These are phyloP conservation scores for Ormyrus pomaceus DNA, from an alignment of 2,888 invertebrate species.

Conservation along the genomic window DNA sequence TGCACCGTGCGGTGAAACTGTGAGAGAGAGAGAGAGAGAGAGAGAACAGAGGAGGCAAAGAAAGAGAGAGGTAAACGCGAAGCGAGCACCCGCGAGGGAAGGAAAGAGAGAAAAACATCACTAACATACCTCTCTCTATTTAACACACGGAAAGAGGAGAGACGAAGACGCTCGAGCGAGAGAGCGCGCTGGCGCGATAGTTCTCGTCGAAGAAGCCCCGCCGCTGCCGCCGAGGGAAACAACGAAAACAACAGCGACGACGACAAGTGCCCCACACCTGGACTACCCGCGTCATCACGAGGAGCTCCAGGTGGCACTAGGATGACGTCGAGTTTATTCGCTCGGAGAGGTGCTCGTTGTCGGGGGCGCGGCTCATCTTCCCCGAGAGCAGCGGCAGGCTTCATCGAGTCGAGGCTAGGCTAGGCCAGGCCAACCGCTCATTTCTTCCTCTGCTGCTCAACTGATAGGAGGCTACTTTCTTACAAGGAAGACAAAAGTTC, in stretches of 20 bases:
- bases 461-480: not conserved
- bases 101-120: not conserved
- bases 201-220: not conserved
- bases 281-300: too few species aligned
- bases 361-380: constrained; percentile 26
- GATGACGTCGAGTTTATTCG: constrained; percentile 10
- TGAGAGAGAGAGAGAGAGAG: constrained; percentile 3
- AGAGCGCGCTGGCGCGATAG: not conserved
- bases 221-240: not conserved
- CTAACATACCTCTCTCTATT: not conserved
- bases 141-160: not conserved
- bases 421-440: not conserved
- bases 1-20: too few species aligned
- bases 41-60: constrained; percentile 25
- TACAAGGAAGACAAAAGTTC: not conserved
- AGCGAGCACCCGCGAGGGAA: not conserved
- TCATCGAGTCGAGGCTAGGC: constrained; percentile 3
- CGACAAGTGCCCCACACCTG: too few species aligned
- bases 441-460: not conserved
- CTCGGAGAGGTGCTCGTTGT: constrained; percentile 20
- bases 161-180: not conserved
- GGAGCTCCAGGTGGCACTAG: not conserved
- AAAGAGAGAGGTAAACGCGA: constrained; percentile 7
- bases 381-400: constrained; percentile 3
- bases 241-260: not conserved